Percentiles rank a stretch among this genome's conserved stretches.
Evolutionary conservation across 2,888 invertebrate genomes (phyloP).

Genomic region (Chaetoderma sp.): DNA sequence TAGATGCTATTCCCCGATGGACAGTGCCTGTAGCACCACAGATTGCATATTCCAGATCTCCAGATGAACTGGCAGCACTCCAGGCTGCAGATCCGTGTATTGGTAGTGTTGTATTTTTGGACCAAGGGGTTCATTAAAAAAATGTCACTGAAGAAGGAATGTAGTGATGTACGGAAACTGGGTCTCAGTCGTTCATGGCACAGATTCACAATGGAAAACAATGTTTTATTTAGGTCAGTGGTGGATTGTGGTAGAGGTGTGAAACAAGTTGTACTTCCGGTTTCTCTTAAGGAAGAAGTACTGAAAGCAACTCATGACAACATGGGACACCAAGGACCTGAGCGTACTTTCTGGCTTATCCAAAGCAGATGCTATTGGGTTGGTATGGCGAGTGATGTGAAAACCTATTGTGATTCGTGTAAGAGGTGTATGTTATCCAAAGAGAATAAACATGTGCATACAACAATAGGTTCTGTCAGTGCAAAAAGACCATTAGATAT

Average conservation of each 20-base stretch:
- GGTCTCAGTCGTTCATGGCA: too few relatives aligned
- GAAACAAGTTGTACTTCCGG: constrained; percentile 4
- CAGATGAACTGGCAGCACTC: too few relatives aligned
- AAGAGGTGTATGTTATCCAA: constrained; percentile 33
- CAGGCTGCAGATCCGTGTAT: too few relatives aligned
- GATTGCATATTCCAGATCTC: too few relatives aligned
- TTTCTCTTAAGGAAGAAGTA: background rate
- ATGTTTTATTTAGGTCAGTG: background rate
- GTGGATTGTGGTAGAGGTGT: background rate
- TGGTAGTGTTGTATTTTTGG: too few relatives aligned
- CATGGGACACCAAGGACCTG: constrained; percentile 34
- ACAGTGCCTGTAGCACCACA: too few relatives aligned
- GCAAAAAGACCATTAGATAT: constrained; percentile 36
- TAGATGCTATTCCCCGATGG: too few relatives aligned
- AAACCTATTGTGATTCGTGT: constrained; percentile 28
- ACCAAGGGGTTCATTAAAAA: too few relatives aligned
- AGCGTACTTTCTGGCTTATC: constrained; percentile 28
- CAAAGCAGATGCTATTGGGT: constrained; percentile 38
- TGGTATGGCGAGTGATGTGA: constrained; percentile 31
- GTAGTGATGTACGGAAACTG: too few relatives aligned
- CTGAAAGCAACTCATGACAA: constrained; percentile 23
- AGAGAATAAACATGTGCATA: constrained; percentile 6
- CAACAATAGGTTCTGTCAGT: constrained; percentile 21
- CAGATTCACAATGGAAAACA: background rate
- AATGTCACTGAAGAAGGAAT: too few relatives aligned